Evolutionary conservation across 2,113 vertebrate genomes (phyloP), one percentile per base, ranked within the genome.

Genomic region (Setophaga coronata): DNA sequence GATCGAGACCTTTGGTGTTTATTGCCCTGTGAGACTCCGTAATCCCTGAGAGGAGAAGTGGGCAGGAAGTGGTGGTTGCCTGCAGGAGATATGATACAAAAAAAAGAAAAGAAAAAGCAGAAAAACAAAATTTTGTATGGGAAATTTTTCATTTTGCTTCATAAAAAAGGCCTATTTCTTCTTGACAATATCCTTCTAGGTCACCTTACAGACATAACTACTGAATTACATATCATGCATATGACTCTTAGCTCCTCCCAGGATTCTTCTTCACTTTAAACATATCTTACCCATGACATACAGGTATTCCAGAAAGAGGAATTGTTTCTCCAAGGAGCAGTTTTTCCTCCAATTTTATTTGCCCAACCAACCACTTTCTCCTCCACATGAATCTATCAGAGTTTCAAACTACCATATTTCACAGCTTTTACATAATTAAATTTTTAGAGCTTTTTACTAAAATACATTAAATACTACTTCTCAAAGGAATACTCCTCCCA

Each of bases 31-130:
- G 85, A 38, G 64, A 94, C 95, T 67, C 91, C 95, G 57, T 98
- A 98, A 92, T 98, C 98, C 95, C 95, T 99, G 87, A 99, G 98
- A 47, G 99, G 98, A 85, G 99, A 99, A 43, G 99, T 99, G 65
- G 99, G 98, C 69, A 97, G 82, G 89, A 99, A 98, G 78, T 77
- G 97, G 38, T 33, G 94, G 34, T 89, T 97, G 12, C 99, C 99
- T 99, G 97, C n/a, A 97, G 57, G 88, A 87, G 74, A n/a, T 69
- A 92, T 87, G 26, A 97, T 29, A 94, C 9, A 19, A 79, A 90
- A 83, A 40, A 40, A 40, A 5, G 33, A 86, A 20, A 54, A 29
- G 18, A 79, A n/a, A 77, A 50, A 70, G 77, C 9, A 67, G 16
- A 18, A 80, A 91, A 34, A 88, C 81, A 94, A 89, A 54, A 74